Percentiles rank a stretch among this genome's conserved stretches.
These are phyloP conservation scores for Phoenicopterus ruber DNA, from an alignment of 2,113 vertebrate species.

Conservation along the genomic window DNA sequence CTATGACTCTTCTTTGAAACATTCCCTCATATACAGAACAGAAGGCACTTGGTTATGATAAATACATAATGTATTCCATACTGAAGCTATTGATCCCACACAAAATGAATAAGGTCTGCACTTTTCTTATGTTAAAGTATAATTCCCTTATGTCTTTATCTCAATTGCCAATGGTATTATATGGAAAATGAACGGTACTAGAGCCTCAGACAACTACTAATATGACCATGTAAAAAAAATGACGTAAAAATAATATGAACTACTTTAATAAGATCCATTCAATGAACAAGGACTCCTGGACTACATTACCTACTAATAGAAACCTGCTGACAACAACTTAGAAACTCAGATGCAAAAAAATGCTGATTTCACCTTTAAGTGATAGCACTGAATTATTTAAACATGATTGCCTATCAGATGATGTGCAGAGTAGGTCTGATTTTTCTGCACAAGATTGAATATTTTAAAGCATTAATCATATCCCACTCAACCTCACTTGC, in stretches of 20 bases:
- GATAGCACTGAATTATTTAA: conserved; percentile 34
- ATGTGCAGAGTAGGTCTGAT: conserved; percentile 4
- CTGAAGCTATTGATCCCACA: neutral
- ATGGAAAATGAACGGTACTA: neutral
- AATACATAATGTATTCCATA: neutral
- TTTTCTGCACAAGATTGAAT: conserved; percentile 31
- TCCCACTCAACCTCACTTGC: neutral
- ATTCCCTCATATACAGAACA: neutral
- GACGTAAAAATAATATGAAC: neutral
- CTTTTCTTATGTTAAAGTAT: neutral
- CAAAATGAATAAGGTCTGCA: neutral
- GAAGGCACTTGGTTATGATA: neutral
- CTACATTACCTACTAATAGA: neutral
- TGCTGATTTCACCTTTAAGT: conserved; percentile 26
- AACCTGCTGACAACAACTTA: neutral
- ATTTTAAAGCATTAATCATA: conserved; percentile 37
- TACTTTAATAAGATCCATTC: neutral
- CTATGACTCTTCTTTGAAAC: neutral
- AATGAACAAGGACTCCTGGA: neutral
- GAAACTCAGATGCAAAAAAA: neutral
- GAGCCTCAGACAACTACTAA: neutral
- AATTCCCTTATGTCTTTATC: neutral
- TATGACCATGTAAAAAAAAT: neutral
- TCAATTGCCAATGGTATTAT: neutral
- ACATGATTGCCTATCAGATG: conserved; percentile 16